phyloP scores from a whole-genome alignment of 92 coral and sea anemone genomes.

The Scolanthus callimorphus region DNA sequence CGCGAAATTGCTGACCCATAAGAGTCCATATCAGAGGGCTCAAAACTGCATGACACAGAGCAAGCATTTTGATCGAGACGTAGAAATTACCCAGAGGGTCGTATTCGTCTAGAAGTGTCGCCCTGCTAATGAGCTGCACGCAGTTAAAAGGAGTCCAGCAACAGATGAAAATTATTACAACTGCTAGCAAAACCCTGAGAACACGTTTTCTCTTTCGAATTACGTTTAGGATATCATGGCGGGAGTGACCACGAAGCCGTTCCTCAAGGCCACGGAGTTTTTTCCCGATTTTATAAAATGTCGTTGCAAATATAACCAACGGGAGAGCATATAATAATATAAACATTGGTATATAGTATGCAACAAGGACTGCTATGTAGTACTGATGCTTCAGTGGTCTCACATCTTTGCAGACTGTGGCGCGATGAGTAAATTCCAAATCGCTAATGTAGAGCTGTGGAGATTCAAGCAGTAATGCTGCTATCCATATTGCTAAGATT shows the following conservation, averaged over 20 bases:
- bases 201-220: constrained; percentile 35
- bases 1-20: constrained; percentile 66
- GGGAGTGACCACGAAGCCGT: constrained; percentile 28
- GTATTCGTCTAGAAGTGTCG: constrained; percentile 16
- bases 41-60: constrained; percentile 49
- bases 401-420: constrained; percentile 35
- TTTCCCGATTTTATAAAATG: constrained; percentile 37
- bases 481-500: constrained; percentile 33
- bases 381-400: constrained; percentile 12
- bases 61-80: constrained; percentile 48
- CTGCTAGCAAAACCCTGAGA: constrained; percentile 50
- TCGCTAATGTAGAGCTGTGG: constrained; percentile 59
- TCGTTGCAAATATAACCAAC: constrained; percentile 27
- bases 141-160: constrained; percentile 66
- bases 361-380: constrained; percentile 25
- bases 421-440: constrained; percentile 16
- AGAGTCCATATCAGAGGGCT: constrained; percentile 53
- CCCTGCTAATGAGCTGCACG: constrained; percentile 36
- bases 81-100: constrained; percentile 38
- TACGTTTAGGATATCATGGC: constrained; percentile 34
- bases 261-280: constrained; percentile 28
- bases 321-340: constrained; percentile 43
- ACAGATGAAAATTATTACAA: constrained; percentile 35
- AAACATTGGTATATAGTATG: constrained; percentile 48
- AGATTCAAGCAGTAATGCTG: constrained; percentile 24